phyloP scores from a whole-genome alignment of 2,113 vertebrate genomes.

The Physeter macrocephalus region DNA sequence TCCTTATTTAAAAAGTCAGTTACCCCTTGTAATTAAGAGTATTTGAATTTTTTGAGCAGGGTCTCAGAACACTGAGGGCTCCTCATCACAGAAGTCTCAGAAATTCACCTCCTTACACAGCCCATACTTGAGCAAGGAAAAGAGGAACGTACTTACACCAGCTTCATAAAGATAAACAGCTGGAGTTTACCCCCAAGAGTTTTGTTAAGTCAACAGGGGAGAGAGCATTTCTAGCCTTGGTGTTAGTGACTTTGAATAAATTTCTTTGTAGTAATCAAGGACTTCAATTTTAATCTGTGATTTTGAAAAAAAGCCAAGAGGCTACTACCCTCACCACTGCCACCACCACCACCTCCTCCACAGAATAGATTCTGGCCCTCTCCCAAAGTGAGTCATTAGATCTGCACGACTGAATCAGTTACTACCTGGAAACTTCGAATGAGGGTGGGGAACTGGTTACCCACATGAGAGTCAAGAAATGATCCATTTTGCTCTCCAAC shows the following conservation, averaged over 20 bases:
- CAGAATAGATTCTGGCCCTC: constrained; percentile 31
- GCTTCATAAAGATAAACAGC: not conserved
- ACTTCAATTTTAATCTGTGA: constrained; percentile 9
- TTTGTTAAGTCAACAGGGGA: not conserved
- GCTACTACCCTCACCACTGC: not conserved
- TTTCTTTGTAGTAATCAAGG: not conserved
- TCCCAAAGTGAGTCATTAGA: constrained; percentile 43
- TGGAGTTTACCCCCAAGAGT: not conserved
- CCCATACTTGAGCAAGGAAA: not conserved
- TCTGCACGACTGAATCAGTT: not conserved
- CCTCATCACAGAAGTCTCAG: not conserved
- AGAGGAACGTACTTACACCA: not conserved
- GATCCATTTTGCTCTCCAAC: constrained; percentile 73
- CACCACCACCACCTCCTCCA: not conserved
- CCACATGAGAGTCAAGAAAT: constrained; percentile 52
- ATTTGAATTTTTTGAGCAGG: not conserved
- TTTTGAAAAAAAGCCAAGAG: constrained; percentile 2
- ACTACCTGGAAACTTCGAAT: constrained; percentile 88
- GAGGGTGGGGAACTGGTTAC: constrained; percentile 73
- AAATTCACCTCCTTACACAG: constrained; percentile 8
- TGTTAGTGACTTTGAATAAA: constrained; percentile 22
- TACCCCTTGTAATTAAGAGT: not conserved
- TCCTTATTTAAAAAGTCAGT: not conserved
- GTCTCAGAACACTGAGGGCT: not conserved
- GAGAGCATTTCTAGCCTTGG: not conserved